Base-by-base conservation (phyloP, 2,113 vertebrate species). In the Micronycteris hirsuta region DNA sequence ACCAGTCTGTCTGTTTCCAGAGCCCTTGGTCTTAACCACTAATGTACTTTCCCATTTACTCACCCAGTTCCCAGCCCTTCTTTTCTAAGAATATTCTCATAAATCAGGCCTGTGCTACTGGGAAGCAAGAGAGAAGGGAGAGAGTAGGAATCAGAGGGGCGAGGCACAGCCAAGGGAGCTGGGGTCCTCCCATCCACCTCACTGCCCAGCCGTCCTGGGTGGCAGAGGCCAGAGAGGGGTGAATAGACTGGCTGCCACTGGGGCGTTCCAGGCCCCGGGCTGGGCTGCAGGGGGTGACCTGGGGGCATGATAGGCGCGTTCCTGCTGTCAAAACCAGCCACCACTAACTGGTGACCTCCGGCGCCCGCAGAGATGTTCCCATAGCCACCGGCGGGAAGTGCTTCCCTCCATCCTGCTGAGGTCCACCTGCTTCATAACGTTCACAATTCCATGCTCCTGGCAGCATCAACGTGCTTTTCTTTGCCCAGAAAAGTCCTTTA, bases 21-120 rank as follows among this genome's bases (percentile, higher is more conserved):
- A 61, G 17, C 31, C 77, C 49, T 73, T 67, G 88, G 13, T 67
- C 47, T 33, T 61, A 52, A 70, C 67, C 31, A 5, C 65, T 17
- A 16, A 15, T 15, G 45, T 5, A 0, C 47, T 33, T 36, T 36
- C 24, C 17, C 58, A 22, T 0, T 0, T 38, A 24, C 41, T 33
- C 31, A 26, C 28, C 12, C 19, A 16, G 58, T 36, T 15, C 33
- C 78, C 86, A 36, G 33, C 11, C 16, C 38, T 45, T 43, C 28
- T 52, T 45, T 71, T 8, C 76, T 19, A 52, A 82, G 85, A 47
- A 45, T 38, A 58, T 33, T 49, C 67, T 54, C 61, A 5, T 38
- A 15, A 47, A 10, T 22, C 38, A 43, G 71, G 31, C 63, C 45
- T 22, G 19, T 52, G 76, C n/a, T 47, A 0, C 28, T 58, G 41